Base-by-base conservation (phyloP, 2,113 vertebrate species). In the Rhodinocichla rosea region DNA sequence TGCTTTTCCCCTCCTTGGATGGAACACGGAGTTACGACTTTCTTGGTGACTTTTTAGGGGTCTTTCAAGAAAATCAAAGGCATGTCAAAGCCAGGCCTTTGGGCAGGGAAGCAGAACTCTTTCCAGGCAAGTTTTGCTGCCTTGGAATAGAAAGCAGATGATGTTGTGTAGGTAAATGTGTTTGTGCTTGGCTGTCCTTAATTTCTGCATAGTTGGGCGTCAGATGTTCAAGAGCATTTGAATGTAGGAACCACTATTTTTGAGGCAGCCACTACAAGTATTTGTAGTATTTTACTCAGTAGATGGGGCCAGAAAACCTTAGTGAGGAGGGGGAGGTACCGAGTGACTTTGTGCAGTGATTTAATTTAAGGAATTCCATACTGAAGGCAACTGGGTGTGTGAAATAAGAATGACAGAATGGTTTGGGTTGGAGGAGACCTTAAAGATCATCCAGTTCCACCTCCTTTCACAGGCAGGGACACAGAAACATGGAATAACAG, bases 161-260 rank as follows among this genome's bases (percentile, higher is more conserved):
- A 10, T 39, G 65, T 11, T 2, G 2, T 0, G 0, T 7, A 15
- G 40, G 30, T 52, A 33, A 50, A 20, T 15, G 15, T 11, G 2
- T 26, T 45, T 60, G 50, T 55, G 42, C 50, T 73, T 75, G 32
- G 16, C 40, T 67, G 2, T 45, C 26, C 40, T 73, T 83, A n/a
- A 27, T 13, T 69, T 17, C 40, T 37, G 5, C 15, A 0, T 14
- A 8, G 32, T 3, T 9, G 2, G 37, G 55, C n/a, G 9, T 83
- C 26, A 55, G 15, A 26, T 18, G 10, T 73, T 81, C 33, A 87
- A 56, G 52, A 28, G 23, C 2, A 2, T 64, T 63, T 56, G 65
- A 47, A 23, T 0, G 0, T 12, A 42, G 28, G 39, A 78, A n/a
- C 2, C 9, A 16, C 67, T 83, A 57, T 18, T 19, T 68, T 33